Conservation (phyloP, 2,888 invertebrate species). For the Cephus rjabovi region DNA sequence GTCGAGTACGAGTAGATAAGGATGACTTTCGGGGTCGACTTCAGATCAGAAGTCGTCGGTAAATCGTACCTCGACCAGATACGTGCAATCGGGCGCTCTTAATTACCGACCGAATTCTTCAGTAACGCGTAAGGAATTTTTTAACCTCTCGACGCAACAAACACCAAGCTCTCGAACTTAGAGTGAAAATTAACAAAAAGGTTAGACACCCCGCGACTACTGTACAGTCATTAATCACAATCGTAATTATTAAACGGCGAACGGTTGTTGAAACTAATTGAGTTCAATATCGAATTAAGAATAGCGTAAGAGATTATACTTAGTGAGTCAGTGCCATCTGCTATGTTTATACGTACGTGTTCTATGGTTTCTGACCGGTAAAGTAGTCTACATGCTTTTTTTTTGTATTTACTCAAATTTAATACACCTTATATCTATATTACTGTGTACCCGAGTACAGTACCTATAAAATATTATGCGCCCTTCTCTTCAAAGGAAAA, state of each 20-base stretch:
- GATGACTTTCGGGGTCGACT: background rate
- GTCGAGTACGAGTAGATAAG: background rate
- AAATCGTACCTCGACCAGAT: background rate
- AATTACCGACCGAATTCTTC: background rate
- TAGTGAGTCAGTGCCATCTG: conserved; percentile 8
- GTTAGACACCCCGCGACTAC: background rate
- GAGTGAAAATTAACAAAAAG: background rate
- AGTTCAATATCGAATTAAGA: conserved; percentile 6
- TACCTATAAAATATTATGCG: background rate
- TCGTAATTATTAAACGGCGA: background rate
- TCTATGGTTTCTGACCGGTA: background rate
- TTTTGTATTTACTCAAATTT: background rate
- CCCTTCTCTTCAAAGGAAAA: background rate
- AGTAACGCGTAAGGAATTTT: background rate
- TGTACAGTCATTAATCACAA: background rate
- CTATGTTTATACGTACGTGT: background rate
- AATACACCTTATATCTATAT: background rate
- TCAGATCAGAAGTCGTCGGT: background rate
- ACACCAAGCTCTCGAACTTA: background rate
- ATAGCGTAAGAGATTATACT: background rate
- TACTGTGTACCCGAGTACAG: background rate
- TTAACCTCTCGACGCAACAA: background rate
- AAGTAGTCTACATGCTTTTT: background rate
- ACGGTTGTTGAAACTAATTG: background rate
- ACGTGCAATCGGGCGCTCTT: background rate